Evolutionary conservation across 2,113 vertebrate genomes (phyloP).

Genomic region (Alethe castanea): DNA sequence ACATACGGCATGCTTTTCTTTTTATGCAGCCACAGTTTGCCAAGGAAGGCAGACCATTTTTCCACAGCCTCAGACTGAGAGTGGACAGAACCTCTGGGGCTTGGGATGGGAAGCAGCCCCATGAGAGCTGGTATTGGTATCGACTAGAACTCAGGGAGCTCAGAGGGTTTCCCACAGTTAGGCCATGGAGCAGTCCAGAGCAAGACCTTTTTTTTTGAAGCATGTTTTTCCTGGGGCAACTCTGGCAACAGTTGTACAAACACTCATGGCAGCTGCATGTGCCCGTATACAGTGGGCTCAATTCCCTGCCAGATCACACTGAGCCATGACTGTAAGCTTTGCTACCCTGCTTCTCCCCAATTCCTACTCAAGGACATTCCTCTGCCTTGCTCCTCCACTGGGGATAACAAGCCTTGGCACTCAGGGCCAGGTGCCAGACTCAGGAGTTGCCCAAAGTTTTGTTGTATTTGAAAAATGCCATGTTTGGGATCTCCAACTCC

Average conservation of each 20-base stretch:
- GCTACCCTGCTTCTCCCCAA: not conserved
- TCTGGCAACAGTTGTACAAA: not conserved
- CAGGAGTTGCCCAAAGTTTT: not conserved
- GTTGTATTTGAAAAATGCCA: not conserved
- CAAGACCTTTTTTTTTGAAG: not conserved
- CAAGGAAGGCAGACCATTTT: not conserved
- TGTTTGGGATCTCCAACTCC: not conserved
- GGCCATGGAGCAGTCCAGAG: not conserved
- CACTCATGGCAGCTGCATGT: not conserved
- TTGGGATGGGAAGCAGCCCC: not conserved
- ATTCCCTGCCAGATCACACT: not conserved
- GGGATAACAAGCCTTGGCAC: not conserved
- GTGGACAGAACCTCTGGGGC: not conserved
- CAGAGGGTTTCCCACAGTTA: not conserved
- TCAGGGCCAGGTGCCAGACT: not conserved
- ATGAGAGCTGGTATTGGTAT: not conserved
- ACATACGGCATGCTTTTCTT: not conserved
- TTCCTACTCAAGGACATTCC: not conserved
- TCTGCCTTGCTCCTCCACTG: not conserved
- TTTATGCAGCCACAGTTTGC: not conserved
- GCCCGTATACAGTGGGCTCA: accelerated
- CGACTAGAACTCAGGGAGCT: not conserved
- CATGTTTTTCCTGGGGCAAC: not conserved
- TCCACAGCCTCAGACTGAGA: not conserved
- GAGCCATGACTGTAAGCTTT: not conserved